Conservation (phyloP, 2,113 vertebrate genomes). For the Bos javanicus region DNA sequence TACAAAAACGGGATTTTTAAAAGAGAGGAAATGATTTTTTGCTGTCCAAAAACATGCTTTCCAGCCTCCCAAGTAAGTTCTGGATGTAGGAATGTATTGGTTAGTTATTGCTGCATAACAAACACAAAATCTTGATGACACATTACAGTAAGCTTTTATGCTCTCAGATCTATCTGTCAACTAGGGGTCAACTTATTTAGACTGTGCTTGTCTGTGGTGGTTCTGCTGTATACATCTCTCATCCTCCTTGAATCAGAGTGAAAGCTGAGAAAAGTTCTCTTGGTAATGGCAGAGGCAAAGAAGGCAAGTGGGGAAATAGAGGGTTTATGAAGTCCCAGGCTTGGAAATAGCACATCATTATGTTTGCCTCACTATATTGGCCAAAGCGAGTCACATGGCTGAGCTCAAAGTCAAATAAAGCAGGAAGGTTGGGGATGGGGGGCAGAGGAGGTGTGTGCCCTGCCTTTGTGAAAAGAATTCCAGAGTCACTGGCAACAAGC, state of each 20-base stretch:
- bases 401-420: neutral
- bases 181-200: neutral
- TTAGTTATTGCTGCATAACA: neutral
- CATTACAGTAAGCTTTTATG: neutral
- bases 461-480: neutral
- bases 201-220: neutral
- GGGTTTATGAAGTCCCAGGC: neutral
- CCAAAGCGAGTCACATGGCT: neutral
- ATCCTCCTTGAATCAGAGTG: neutral
- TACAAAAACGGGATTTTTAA: neutral
- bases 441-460: accelerated
- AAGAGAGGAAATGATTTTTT: neutral
- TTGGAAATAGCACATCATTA: neutral
- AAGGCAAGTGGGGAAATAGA: neutral
- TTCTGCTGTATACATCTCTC: neutral
- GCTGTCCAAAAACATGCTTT: neutral
- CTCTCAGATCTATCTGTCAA: neutral
- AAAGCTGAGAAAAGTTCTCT: neutral
- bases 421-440: accelerated
- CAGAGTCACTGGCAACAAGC: neutral
- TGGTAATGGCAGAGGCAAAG: neutral
- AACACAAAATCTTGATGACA: neutral
- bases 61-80: neutral
- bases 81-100: accelerated
- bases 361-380: neutral